A percentile compares a stretch with the other conserved stretches of the same genome.
phyloP scores from a whole-genome alignment of 2,113 vertebrate genomes.

The Lamprotornis superbus region DNA sequence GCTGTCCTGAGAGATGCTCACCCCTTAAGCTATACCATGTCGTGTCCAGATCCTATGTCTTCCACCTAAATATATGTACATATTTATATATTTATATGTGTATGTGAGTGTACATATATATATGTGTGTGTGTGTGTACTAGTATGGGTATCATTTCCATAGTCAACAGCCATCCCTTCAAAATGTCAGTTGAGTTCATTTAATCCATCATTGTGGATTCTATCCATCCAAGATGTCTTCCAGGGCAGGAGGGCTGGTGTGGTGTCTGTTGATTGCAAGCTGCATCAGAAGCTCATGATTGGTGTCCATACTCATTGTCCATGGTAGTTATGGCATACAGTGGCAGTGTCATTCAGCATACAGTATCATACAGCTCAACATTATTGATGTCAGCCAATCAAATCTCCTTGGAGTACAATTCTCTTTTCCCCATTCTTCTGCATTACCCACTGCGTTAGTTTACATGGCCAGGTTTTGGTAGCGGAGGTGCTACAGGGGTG shows the following conservation, averaged over 20 bases:
- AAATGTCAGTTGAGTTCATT: background rate
- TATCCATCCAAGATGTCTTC: background rate
- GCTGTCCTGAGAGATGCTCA: background rate
- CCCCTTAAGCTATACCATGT: background rate
- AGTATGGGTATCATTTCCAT: background rate
- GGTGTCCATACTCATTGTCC: background rate
- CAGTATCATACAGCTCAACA: background rate
- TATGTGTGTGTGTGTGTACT: no score
- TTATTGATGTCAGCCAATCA: background rate
- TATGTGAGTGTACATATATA: no score
- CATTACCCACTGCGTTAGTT: background rate
- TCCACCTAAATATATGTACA: background rate
- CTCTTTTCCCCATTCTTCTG: background rate
- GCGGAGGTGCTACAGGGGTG: background rate
- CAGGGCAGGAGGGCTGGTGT: background rate
- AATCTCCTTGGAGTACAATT: background rate
- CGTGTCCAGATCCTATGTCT: background rate
- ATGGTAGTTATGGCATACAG: background rate
- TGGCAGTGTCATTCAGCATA: background rate
- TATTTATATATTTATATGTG: background rate
- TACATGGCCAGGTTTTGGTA: background rate
- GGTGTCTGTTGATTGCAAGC: background rate
- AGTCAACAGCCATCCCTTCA: background rate
- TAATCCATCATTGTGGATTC: background rate
- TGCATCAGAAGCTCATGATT: background rate